A percentile compares a stretch with the other conserved stretches of the same genome.
Evolutionary conservation across 2,113 vertebrate genomes (phyloP).

Genomic region (Strix aluco): DNA sequence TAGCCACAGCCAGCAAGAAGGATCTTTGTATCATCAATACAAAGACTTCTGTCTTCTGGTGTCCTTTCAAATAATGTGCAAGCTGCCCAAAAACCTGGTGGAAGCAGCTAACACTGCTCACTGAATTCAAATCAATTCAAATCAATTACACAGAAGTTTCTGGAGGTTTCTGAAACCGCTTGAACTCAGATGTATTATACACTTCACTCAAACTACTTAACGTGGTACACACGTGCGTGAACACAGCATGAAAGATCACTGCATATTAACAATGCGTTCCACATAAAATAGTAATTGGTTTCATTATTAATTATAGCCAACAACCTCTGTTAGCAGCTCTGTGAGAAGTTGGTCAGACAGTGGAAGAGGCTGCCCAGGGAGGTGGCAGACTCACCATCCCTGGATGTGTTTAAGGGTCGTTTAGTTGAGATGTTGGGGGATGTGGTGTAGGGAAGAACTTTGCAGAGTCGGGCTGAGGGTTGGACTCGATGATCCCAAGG

Average conservation of each 20-base stretch:
- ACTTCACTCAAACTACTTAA: not conserved
- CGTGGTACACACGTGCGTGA: not conserved
- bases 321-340: too few relatives aligned
- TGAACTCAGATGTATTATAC: not conserved
- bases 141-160: not conserved
- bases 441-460: too few relatives aligned
- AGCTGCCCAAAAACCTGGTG: not conserved
- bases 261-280: not conserved
- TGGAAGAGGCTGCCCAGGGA: too few relatives aligned
- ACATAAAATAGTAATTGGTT: not conserved
- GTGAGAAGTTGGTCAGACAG: too few relatives aligned
- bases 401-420: too few relatives aligned
- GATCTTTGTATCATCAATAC: not conserved
- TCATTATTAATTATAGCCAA: not conserved
- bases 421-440: too few relatives aligned
- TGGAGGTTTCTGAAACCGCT: not conserved
- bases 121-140: not conserved
- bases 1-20: not conserved
- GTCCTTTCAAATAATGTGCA: accelerated
- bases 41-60: not conserved
- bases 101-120: not conserved
- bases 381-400: too few relatives aligned
- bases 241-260: not conserved
- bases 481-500: too few relatives aligned
- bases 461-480: too few relatives aligned